Evolutionary conservation across 2,888 invertebrate species (phyloP).

Genomic region (Pyralis farinalis): DNA sequence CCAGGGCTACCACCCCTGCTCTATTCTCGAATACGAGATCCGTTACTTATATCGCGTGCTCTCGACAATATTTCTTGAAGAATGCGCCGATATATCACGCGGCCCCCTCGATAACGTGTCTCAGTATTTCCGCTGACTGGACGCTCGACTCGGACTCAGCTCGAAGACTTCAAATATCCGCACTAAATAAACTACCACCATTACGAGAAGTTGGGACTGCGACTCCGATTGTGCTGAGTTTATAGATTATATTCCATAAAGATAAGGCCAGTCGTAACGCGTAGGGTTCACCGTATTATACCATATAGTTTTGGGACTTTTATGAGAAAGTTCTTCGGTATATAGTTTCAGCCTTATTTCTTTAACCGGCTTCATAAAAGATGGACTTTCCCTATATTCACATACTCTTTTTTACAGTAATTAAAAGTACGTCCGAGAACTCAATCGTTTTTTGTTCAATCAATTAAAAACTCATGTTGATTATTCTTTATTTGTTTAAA

Average conservation of each 20-base stretch:
- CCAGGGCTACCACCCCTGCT: constrained; percentile 23
- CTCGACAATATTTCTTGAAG: constrained; percentile 57
- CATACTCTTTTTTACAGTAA: no score
- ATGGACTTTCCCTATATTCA: no score
- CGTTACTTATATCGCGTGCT: constrained; percentile 49
- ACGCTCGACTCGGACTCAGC: constrained; percentile 21
- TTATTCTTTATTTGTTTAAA: no score
- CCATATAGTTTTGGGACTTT: not conserved
- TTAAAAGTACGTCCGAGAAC: no score
- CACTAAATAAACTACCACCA: constrained; percentile 21
- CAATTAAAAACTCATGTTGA: no score
- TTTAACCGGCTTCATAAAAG: no score
- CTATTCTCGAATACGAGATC: constrained; percentile 34
- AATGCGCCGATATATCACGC: constrained; percentile 66
- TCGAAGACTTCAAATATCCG: constrained; percentile 13
- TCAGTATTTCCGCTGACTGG: constrained; percentile 45
- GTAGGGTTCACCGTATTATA: not conserved
- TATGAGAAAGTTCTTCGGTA: not conserved
- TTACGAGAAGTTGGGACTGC: constrained; percentile 10
- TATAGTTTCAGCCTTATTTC: not conserved
- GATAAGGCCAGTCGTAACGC: not conserved
- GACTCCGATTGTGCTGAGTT: constrained; percentile 2
- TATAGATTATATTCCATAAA: constrained; percentile 2
- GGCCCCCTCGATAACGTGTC: constrained; percentile 58
- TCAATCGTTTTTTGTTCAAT: no score